These are phyloP conservation scores for Polylopha cassiicola DNA, from an alignment of 2,888 invertebrate genomes.

Conservation along the genomic window DNA sequence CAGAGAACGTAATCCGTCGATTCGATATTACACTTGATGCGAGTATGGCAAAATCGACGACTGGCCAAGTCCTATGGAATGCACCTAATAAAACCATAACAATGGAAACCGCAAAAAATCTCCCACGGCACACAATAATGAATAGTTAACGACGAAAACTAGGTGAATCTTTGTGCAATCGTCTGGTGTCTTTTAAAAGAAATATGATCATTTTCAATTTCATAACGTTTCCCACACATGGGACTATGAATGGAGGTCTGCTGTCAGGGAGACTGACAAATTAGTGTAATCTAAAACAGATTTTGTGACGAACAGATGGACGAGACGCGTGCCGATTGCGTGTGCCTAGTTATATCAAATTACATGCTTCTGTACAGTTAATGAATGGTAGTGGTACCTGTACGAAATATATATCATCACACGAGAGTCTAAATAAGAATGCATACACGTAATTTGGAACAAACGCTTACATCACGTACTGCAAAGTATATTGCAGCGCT, in stretches of 20 bases:
- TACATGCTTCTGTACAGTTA: constrained; percentile 44
- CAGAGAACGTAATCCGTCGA: too few species aligned
- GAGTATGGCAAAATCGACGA: constrained; percentile 24
- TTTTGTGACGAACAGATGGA: constrained; percentile 53
- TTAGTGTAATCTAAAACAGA: constrained; percentile 73
- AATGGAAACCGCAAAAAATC: constrained; percentile 62
- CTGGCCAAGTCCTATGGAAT: constrained; percentile 60
- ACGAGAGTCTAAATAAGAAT: too few species aligned
- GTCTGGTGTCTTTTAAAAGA: constrained; percentile 73
- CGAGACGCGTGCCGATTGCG: constrained; percentile 48
- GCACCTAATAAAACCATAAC: constrained; percentile 65
- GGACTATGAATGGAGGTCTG: constrained; percentile 54
- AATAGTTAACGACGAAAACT: constrained; percentile 76
- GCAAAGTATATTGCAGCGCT: too few species aligned
- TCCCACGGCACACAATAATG: constrained; percentile 75
- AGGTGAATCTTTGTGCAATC: constrained; percentile 77
- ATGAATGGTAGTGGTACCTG: constrained; percentile 35
- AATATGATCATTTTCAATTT: constrained; percentile 77
- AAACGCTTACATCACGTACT: too few species aligned
- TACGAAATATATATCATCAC: constrained; percentile 41
- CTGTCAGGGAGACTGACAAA: constrained; percentile 58
- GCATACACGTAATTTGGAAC: too few species aligned
- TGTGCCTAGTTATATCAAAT: constrained; percentile 42
- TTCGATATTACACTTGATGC: too few species aligned
- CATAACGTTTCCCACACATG: constrained; percentile 73